Percentiles rank a stretch among this genome's conserved stretches.
phyloP scores from a whole-genome alignment of 2,888 invertebrate genomes.

The Erpobdella octoculata region DNA sequence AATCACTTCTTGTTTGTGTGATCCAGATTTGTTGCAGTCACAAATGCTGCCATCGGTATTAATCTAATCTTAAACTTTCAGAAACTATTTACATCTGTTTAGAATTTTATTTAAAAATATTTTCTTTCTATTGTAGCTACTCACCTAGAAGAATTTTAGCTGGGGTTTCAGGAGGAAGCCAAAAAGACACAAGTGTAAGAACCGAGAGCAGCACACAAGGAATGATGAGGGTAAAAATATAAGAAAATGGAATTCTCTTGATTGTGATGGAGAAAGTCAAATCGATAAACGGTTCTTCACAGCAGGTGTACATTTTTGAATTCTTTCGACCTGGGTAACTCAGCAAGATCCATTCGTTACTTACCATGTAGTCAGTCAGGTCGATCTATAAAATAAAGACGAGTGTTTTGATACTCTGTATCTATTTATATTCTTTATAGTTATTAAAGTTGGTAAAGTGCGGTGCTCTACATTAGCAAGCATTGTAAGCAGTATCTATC shows the following conservation, averaged over 20 bases:
- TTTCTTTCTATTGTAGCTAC: no score
- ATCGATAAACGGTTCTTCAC: conserved; percentile 47
- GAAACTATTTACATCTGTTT: no score
- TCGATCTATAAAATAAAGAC: conserved; percentile 32
- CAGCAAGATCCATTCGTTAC: conserved; percentile 51
- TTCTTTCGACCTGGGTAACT: conserved; percentile 44
- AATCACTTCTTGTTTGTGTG: no score
- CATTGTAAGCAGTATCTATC: no score
- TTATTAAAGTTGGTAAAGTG: no score
- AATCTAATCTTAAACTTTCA: no score
- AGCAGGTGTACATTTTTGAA: conserved; percentile 45
- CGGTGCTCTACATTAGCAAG: no score
- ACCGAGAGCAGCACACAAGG: conserved; percentile 53
- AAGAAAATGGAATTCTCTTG: conserved; percentile 45
- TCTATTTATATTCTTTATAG: no score
- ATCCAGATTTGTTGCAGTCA: background rate
- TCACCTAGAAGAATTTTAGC: conserved; percentile 53
- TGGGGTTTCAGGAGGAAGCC: conserved; percentile 53
- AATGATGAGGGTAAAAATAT: conserved; percentile 51
- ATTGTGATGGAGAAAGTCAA: conserved; percentile 47
- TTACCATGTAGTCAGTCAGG: conserved; percentile 45
- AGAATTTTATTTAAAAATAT: no score
- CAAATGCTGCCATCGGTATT: background rate
- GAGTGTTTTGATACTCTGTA: no score
- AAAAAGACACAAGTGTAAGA: conserved; percentile 52